phyloP scores from a whole-genome alignment of 2,797 vertebrate genomes.

The Squalus acanthias region DNA sequence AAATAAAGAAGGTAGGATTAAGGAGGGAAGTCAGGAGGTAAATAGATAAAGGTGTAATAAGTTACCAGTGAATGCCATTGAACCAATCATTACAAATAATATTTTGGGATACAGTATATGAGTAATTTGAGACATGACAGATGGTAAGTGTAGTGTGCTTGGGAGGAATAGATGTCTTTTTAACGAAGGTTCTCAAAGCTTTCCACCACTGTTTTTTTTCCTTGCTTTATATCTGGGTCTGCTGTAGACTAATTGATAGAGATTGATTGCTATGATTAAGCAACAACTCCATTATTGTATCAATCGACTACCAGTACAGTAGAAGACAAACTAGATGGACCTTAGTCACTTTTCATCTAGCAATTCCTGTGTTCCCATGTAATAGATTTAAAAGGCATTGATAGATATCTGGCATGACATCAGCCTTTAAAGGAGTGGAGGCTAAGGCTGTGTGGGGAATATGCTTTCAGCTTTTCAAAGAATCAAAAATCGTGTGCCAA shows the following conservation, averaged over 20 bases:
- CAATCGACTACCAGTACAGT: neutral
- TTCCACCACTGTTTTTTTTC: neutral
- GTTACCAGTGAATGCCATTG: neutral
- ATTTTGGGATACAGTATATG: neutral
- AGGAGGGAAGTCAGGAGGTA: neutral
- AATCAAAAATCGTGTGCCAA: neutral
- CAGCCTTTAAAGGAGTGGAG: neutral
- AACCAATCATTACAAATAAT: neutral
- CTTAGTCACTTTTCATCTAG: neutral
- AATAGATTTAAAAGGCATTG: neutral
- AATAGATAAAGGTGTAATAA: neutral
- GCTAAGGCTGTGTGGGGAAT: neutral
- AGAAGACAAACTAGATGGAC: neutral
- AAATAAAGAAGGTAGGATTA: neutral
- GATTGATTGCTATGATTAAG: neutral
- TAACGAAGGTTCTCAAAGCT: neutral
- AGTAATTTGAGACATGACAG: neutral
- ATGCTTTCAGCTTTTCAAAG: neutral
- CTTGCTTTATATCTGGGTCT: neutral
- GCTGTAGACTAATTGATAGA: neutral
- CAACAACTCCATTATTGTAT: neutral
- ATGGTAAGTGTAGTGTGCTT: neutral
- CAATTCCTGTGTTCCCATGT: neutral
- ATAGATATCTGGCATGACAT: conserved; percentile 7
- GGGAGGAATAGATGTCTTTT: neutral